Conservation (phyloP, 2,113 vertebrate genomes). For the Indicator maculatus region DNA sequence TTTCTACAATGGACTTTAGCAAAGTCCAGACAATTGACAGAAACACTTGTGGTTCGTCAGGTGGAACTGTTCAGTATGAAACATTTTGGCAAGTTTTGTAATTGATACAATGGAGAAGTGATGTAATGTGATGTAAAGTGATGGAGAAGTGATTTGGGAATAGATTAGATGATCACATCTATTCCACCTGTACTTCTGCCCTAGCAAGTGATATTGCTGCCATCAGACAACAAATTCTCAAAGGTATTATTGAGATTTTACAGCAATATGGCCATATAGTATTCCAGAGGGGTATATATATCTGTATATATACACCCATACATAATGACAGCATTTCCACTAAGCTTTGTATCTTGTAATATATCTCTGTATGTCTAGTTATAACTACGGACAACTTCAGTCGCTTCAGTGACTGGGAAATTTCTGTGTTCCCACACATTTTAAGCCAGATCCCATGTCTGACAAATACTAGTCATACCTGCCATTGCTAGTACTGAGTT, state of each 20-base stretch:
- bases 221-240: background rate
- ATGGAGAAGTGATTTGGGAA: background rate
- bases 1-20: background rate
- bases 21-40: background rate
- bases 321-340: background rate
- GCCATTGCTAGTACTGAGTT: conserved; percentile 30
- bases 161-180: background rate
- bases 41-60: background rate
- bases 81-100: background rate
- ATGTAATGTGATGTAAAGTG: too few species aligned
- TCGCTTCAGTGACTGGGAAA: background rate
- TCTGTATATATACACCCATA: background rate
- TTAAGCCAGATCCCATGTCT: conserved; percentile 40
- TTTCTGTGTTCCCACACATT: background rate
- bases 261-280: background rate
- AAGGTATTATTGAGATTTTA: background rate
- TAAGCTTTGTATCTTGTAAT: background rate
- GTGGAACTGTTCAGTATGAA: background rate
- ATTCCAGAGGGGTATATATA: background rate
- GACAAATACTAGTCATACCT: conserved; percentile 45
- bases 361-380: background rate
- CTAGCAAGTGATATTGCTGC: background rate
- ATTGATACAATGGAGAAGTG: background rate
- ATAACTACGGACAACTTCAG: background rate
- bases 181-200: background rate